These are phyloP conservation scores for Ageneiosus marmoratus DNA, from an alignment of 2,113 vertebrate genomes.

Conservation along the genomic window DNA sequence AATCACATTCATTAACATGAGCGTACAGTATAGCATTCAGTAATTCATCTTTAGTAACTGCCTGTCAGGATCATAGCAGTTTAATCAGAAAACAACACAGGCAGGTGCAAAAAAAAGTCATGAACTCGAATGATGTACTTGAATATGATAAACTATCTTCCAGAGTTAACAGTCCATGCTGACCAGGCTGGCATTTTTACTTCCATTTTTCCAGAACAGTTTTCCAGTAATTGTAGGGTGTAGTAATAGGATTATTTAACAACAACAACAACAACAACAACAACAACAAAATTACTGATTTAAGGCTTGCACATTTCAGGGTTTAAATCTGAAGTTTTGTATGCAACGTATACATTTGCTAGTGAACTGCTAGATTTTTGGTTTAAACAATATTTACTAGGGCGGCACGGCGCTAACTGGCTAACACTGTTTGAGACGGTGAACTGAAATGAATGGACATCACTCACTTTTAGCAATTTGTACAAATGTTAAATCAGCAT, in stretches of 20 bases:
- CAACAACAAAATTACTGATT: too few relatives aligned
- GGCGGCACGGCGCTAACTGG: too few relatives aligned
- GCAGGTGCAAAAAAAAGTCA: background rate
- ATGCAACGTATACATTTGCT: too few relatives aligned
- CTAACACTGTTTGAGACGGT: background rate
- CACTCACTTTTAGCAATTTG: too few relatives aligned
- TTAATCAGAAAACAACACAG: background rate
- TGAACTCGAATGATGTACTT: background rate
- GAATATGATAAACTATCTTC: background rate
- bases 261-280: too few relatives aligned
- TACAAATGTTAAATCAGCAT: background rate
- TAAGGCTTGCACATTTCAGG: too few relatives aligned
- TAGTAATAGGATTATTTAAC: too few relatives aligned
- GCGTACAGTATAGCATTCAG: background rate
- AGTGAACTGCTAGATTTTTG: too few relatives aligned
- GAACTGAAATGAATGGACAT: background rate
- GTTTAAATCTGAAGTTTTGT: too few relatives aligned
- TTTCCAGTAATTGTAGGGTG: too few relatives aligned
- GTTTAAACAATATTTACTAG: too few relatives aligned
- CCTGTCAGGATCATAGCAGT: background rate
- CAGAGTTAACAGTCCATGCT: background rate
- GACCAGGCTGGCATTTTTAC: background rate
- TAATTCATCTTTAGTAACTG: background rate
- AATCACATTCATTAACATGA: background rate
- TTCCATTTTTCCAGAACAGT: background rate